These are phyloP conservation scores for Sphaeridia pumilis DNA, from an alignment of 2,888 invertebrate species.

Conservation along the genomic window DNA sequence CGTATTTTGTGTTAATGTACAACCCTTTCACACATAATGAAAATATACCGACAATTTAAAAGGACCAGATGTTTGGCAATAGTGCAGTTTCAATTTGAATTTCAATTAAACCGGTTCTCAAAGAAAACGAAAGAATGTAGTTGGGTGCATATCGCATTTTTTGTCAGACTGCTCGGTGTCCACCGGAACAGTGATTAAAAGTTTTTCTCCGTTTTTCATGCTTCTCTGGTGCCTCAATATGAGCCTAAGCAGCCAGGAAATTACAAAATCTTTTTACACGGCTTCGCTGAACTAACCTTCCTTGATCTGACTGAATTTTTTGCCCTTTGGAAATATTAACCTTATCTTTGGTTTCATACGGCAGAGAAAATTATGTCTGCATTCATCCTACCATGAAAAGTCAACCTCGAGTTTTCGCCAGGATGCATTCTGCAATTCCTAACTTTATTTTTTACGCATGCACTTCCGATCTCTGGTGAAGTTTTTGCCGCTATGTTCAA, in stretches of 20 bases:
- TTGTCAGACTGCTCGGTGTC: background rate
- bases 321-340: too few relatives aligned
- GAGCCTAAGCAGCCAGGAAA: too few relatives aligned
- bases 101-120: constrained; percentile 18
- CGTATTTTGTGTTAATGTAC: constrained; percentile 25
- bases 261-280: too few relatives aligned
- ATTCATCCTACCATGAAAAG: background rate
- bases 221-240: too few relatives aligned
- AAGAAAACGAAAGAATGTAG: background rate
- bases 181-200: too few relatives aligned
- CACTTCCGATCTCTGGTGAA: background rate
- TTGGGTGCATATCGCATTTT: background rate
- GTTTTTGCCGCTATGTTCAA: background rate
- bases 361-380: background rate
- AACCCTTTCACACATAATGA: constrained; percentile 15
- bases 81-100: constrained; percentile 17
- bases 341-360: too few relatives aligned
- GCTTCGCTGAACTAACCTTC: too few relatives aligned
- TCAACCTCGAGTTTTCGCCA: background rate
- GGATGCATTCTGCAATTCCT: background rate
- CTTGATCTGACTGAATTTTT: too few relatives aligned
- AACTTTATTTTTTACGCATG: background rate
- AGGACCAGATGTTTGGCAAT: constrained; percentile 12
- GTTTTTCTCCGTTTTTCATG: too few relatives aligned
- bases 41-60: too few relatives aligned